Percentiles rank a stretch among this genome's conserved stretches.
Evolutionary conservation across 2,888 invertebrate species (phyloP).

Genomic region (Agrochola macilenta): DNA sequence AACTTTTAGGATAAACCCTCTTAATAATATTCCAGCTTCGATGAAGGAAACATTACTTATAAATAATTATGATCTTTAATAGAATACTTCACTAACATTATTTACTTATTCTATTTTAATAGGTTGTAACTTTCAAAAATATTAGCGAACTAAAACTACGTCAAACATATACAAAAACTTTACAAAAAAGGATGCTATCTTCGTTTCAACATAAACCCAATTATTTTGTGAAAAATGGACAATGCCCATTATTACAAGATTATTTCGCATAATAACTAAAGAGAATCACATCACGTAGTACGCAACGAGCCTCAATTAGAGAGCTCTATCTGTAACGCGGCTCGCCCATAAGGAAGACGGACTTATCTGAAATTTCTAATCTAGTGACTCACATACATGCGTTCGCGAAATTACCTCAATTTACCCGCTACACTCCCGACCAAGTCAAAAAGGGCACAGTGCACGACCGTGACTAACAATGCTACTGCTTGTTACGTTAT

Average conservation of each 20-base stretch:
- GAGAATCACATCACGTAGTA: constrained; percentile 82
- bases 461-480: constrained; percentile 64
- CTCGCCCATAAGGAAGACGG: constrained; percentile 84
- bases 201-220: constrained; percentile 54
- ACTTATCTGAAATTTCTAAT: constrained; percentile 87
- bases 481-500: constrained; percentile 57
- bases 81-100: not conserved
- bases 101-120: not conserved
- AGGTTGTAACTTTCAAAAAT: not conserved
- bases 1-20: too few relatives aligned
- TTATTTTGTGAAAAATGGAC: constrained; percentile 69
- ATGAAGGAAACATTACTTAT: not conserved
- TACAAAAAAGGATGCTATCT: constrained; percentile 14
- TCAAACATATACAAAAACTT: not conserved
- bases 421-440: constrained; percentile 56
- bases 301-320: constrained; percentile 80
- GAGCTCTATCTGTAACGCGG: constrained; percentile 78
- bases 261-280: constrained; percentile 73
- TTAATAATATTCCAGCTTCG: not conserved
- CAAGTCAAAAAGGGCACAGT: constrained; percentile 70
- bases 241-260: constrained; percentile 68
- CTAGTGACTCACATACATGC: constrained; percentile 80
- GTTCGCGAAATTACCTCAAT: constrained; percentile 80
- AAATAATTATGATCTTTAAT: not conserved
- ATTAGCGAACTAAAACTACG: not conserved